These are phyloP conservation scores for Cyrtodaria siliqua DNA, from an alignment of 2,888 invertebrate species.

Conservation along the genomic window DNA sequence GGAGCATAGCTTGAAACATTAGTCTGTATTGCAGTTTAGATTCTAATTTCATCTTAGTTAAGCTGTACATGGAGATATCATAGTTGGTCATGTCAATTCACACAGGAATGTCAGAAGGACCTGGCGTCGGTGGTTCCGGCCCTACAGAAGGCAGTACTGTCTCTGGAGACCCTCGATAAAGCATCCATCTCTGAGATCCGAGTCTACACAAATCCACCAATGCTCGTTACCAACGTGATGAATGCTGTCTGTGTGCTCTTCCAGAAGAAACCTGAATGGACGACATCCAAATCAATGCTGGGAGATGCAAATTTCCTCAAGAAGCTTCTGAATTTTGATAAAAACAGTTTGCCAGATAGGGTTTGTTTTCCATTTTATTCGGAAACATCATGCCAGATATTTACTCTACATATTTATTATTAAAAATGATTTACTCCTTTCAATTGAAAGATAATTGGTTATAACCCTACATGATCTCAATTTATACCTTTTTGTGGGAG, in stretches of 20 bases:
- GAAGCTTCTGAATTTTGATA: constrained; percentile 83
- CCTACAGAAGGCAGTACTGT: constrained; percentile 83
- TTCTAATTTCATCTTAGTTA: too few species aligned
- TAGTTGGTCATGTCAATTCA: too few species aligned
- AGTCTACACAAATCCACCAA: constrained; percentile 84
- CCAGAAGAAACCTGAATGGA: constrained; percentile 85
- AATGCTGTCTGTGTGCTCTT: constrained; percentile 85
- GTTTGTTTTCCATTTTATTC: constrained; percentile 64
- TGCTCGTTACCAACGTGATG: constrained; percentile 83
- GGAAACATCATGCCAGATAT: background rate
- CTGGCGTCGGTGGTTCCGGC: constrained; percentile 84
- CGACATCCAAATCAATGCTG: constrained; percentile 83
- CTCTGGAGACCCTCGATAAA: constrained; percentile 85
- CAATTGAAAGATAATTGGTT: too few species aligned
- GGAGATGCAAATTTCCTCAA: constrained; percentile 84
- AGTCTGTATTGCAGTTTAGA: too few species aligned
- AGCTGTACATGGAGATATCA: too few species aligned
- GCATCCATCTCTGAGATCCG: constrained; percentile 85
- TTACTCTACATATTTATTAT: too few species aligned
- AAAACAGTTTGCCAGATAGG: constrained; percentile 83
- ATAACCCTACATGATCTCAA: too few species aligned
- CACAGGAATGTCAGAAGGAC: constrained; percentile 85
- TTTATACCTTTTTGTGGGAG: too few species aligned
- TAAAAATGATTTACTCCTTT: too few species aligned
- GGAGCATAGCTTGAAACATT: too few species aligned